These are phyloP conservation scores for Ischnura elegans DNA, from an alignment of 2,888 invertebrate species.

Conservation along the genomic window DNA sequence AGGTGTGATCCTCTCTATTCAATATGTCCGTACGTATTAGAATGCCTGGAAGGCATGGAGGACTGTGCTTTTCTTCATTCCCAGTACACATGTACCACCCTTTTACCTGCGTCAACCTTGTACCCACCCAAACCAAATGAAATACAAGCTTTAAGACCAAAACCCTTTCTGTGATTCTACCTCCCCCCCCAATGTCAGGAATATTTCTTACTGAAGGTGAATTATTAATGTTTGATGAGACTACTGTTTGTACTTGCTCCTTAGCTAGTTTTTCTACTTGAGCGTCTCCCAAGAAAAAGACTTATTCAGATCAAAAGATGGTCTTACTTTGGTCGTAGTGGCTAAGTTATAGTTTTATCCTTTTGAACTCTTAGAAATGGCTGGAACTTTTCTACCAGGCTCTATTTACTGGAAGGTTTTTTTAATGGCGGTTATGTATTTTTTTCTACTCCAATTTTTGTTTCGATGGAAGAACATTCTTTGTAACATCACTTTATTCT, in stretches of 20 bases:
- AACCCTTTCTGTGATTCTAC: constrained; percentile 56
- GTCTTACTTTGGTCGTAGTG: not conserved
- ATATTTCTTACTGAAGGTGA: constrained; percentile 30
- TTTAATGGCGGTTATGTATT: constrained; percentile 42
- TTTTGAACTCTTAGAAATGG: not conserved
- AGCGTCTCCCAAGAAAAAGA: constrained; percentile 32
- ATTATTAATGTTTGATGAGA: constrained; percentile 49
- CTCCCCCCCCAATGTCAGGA: constrained; percentile 9
- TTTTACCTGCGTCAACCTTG: constrained; percentile 36
- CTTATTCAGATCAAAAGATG: not conserved
- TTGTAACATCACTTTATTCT: constrained; percentile 61
- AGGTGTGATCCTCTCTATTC: too few relatives aligned
- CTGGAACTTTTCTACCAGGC: constrained; percentile 45
- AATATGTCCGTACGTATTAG: not conserved
- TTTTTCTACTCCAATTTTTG: constrained; percentile 54
- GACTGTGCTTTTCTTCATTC: constrained; percentile 3
- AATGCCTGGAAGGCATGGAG: not conserved
- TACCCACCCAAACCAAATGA: constrained; percentile 47
- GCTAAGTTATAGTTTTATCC: constrained; percentile 28
- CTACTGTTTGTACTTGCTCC: constrained; percentile 38
- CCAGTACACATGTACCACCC: not conserved
- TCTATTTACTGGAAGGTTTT: not conserved
- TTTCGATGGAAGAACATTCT: constrained; percentile 36
- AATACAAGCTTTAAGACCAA: constrained; percentile 59
- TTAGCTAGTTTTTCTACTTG: constrained; percentile 60